A percentile compares a stretch with the other conserved stretches of the same genome.
Evolutionary conservation across 1,140 invertebrate genomes (phyloP).

Genomic region (Panagrolaimus sp.): DNA sequence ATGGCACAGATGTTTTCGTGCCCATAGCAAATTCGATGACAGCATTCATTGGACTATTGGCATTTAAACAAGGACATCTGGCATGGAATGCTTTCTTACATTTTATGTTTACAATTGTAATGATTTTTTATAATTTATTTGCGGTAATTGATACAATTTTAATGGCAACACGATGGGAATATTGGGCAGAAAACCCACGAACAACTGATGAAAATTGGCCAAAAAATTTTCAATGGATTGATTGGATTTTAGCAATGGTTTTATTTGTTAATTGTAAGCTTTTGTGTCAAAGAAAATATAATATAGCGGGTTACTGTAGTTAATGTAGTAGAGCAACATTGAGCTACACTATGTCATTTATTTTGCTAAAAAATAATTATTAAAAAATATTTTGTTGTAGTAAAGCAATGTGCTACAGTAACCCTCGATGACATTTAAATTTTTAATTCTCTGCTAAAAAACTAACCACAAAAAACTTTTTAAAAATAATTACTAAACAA

Average conservation of each 20-base stretch:
- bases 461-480: neutral
- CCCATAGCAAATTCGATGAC: slow-evolving; percentile 11
- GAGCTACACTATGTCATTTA: too few relatives aligned
- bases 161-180: neutral
- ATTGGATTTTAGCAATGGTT: neutral
- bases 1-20: slow-evolving; percentile 12
- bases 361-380: too few relatives aligned
- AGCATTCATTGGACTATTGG: neutral
- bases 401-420: too few relatives aligned
- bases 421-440: slow-evolving; percentile 6
- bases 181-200: neutral
- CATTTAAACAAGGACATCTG: slow-evolving; percentile 5
- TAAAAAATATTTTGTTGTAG: too few relatives aligned
- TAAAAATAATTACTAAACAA: too few relatives aligned
- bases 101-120: neutral
- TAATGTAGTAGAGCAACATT: neutral
- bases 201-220: slow-evolving; percentile 1
- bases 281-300: neutral
- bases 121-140: slow-evolving; percentile 13
- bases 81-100: slow-evolving; percentile 8
- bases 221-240: slow-evolving; percentile 4
- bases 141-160: slow-evolving; percentile 5
- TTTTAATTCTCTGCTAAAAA: too few relatives aligned
- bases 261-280: neutral
- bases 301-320: neutral